A percentile compares a stretch with the other conserved stretches of the same genome.
Conservation (phyloP, 2,797 vertebrate genomes). For the Euthynnus affinis region DNA sequence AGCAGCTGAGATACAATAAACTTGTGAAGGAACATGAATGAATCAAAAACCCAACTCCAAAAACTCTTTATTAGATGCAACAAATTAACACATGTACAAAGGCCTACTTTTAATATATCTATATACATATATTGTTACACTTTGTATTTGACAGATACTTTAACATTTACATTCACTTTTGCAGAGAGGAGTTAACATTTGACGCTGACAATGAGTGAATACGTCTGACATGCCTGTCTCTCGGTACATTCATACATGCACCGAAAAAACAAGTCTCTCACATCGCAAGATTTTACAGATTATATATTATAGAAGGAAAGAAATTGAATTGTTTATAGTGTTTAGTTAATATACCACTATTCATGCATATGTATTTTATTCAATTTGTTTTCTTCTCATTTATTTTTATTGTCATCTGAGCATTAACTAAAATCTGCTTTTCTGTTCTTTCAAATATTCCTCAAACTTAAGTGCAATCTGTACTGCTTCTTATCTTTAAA, state of each 20-base stretch:
- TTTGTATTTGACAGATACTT: slow-evolving; percentile 5
- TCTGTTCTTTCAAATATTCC: background rate
- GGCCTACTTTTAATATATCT: background rate
- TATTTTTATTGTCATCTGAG: background rate
- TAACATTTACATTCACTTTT: slow-evolving; percentile 15
- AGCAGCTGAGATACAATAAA: too few relatives aligned
- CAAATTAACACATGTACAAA: slow-evolving; percentile 29
- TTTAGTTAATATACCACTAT: background rate
- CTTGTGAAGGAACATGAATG: too few relatives aligned
- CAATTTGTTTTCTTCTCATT: background rate
- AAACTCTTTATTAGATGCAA: slow-evolving; percentile 33
- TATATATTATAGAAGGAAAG: too few relatives aligned
- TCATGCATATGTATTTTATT: background rate
- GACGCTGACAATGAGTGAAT: background rate
- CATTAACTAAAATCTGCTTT: background rate
- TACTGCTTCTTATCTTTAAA: background rate
- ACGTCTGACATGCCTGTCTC: background rate
- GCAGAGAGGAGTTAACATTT: slow-evolving; percentile 10
- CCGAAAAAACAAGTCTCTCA: background rate
- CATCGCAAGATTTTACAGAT: too few relatives aligned
- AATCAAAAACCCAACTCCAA: background rate
- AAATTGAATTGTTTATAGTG: background rate
- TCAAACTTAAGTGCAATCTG: background rate
- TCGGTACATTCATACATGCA: background rate
- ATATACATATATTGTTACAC: slow-evolving; percentile 2